phyloP scores from a whole-genome alignment of 2,797 vertebrate genomes.

The Botia kubotai region DNA sequence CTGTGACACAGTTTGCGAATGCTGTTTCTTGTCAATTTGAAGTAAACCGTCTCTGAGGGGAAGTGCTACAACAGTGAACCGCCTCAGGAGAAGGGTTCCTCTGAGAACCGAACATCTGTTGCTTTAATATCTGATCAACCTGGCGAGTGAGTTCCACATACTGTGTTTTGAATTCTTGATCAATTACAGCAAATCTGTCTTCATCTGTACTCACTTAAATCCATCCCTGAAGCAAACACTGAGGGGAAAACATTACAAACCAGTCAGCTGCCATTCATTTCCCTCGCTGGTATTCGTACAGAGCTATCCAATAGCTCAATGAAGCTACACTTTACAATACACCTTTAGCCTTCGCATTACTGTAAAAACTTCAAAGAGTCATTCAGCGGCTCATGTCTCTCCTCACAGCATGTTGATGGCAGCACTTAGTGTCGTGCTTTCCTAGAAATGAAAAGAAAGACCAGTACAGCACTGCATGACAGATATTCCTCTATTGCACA shows the following conservation, averaged over 20 bases:
- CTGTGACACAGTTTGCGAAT: neutral
- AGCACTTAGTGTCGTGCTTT: no score
- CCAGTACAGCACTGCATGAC: no score
- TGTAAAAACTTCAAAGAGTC: conserved; percentile 20
- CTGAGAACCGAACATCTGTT: conserved; percentile 16
- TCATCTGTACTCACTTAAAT: conserved; percentile 15
- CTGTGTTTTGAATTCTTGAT: conserved; percentile 9
- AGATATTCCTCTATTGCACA: no score
- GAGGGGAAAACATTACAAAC: conserved; percentile 6
- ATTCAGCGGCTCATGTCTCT: neutral
- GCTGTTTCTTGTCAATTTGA: neutral
- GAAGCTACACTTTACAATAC: neutral
- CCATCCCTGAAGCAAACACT: conserved; percentile 11
- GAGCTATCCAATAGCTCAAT: neutral
- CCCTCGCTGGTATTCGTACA: conserved; percentile 3
- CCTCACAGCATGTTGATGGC: no score
- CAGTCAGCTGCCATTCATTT: neutral
- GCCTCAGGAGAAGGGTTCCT: neutral
- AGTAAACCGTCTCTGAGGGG: neutral
- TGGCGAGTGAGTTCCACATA: neutral
- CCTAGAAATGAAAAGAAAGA: no score
- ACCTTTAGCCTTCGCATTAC: conserved; percentile 22
- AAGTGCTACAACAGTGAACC: neutral
- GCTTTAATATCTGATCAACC: neutral
- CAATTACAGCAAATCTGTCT: conserved; percentile 3